phyloP scores from a whole-genome alignment of 2,888 invertebrate genomes.

The Isoperla grammatica region DNA sequence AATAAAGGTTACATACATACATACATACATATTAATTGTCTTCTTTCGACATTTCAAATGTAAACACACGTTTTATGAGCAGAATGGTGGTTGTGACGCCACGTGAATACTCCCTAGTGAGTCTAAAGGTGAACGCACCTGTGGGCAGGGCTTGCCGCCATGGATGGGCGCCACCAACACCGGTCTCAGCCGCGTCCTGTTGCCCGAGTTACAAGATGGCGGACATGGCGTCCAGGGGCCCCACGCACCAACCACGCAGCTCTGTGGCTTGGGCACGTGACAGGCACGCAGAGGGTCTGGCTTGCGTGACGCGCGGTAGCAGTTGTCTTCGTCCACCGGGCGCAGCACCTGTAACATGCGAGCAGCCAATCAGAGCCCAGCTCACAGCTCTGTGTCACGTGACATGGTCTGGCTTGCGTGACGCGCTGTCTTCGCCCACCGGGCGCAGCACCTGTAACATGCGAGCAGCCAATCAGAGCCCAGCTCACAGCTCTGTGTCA shows the following conservation, averaged over 20 bases:
- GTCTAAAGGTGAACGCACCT: too few species aligned
- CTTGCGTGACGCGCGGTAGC: slow-evolving; percentile 36
- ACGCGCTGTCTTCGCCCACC: slow-evolving; percentile 38
- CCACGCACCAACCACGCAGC: slow-evolving; percentile 38
- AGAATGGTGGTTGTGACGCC: too few species aligned
- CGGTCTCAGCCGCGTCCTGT: slow-evolving; percentile 32
- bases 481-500: too few species aligned
- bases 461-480: too few species aligned
- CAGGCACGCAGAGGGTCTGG: slow-evolving; percentile 38
- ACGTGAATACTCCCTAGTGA: too few species aligned
- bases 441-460: slow-evolving; percentile 33
- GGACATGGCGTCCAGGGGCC: slow-evolving; percentile 35
- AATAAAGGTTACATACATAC: too few species aligned
- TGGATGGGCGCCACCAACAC: slow-evolving; percentile 37
- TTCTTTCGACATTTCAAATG: too few species aligned
- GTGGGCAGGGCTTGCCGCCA: slow-evolving; percentile 41
- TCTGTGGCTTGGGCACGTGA: slow-evolving; percentile 38
- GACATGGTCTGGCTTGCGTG: slow-evolving; percentile 36
- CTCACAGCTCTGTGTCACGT: too few species aligned
- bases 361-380: too few species aligned
- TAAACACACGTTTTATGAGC: too few species aligned
- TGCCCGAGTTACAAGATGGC: slow-evolving; percentile 24
- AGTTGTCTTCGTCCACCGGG: slow-evolving; percentile 38
- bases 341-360: slow-evolving; percentile 31
- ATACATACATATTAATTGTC: too few species aligned